Conservation (phyloP, 1,140 invertebrate species). For the Drosophila virilis region DNA sequence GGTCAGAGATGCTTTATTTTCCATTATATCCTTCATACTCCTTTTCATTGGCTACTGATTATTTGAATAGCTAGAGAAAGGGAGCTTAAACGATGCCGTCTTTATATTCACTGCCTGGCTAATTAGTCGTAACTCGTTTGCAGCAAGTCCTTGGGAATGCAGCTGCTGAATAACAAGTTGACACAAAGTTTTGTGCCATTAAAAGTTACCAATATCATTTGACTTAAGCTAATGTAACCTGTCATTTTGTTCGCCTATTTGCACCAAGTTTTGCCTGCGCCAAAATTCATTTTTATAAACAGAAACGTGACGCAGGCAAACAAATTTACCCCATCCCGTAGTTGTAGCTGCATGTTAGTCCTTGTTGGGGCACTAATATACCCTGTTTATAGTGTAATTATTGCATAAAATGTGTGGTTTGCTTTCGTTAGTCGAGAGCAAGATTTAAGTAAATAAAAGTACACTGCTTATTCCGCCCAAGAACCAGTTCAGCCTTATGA, state of each 20-base stretch:
- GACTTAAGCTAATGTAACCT: constrained; percentile 32
- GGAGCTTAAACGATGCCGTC: too few relatives aligned
- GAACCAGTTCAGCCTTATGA: neutral
- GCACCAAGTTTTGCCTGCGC: constrained; percentile 13
- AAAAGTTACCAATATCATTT: constrained; percentile 34
- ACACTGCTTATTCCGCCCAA: neutral
- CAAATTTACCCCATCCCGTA: neutral
- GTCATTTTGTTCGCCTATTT: neutral
- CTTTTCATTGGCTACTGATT: too few relatives aligned
- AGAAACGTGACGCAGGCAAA: constrained; percentile 10
- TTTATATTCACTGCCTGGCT: neutral
- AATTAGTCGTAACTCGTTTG: constrained; percentile 10
- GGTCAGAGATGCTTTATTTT: too few relatives aligned
- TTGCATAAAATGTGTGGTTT: neutral
- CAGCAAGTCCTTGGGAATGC: constrained; percentile 6
- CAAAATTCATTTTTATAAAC: constrained; percentile 28
- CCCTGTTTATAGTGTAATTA: constrained; percentile 12
- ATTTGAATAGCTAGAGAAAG: too few relatives aligned
- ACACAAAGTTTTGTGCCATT: constrained; percentile 12
- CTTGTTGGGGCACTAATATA: constrained; percentile 4
- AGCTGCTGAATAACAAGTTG: neutral
- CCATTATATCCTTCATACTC: too few relatives aligned
- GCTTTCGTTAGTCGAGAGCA: too few relatives aligned
- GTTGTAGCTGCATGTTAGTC: constrained; percentile 9
- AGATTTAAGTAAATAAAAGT: too few relatives aligned